Percentiles rank a stretch among this genome's conserved stretches.
These are phyloP conservation scores for Enteromius viviparus DNA, from an alignment of 2,797 vertebrate genomes.

Conservation along the genomic window DNA sequence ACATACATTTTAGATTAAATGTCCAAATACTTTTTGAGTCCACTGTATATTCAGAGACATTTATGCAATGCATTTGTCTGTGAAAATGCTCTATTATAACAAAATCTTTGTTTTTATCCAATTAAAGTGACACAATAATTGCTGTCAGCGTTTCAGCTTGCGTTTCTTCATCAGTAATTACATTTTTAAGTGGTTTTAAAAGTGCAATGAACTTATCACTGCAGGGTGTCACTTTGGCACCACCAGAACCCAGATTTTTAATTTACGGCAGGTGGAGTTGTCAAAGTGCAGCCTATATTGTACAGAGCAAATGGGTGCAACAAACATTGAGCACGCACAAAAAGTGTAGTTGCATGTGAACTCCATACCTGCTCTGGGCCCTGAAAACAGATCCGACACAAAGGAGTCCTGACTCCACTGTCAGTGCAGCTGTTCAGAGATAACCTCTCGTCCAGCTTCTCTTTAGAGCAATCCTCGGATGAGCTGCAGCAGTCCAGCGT, in stretches of 20 bases:
- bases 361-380: conserved; percentile 86
- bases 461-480: conserved; percentile 83
- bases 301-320: neutral
- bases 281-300: neutral
- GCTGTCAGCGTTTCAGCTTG: neutral
- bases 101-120: neutral
- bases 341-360: neutral
- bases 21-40: neutral
- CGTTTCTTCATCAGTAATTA: neutral
- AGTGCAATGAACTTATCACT: neutral
- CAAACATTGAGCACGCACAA: neutral
- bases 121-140: conserved; percentile 11
- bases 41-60: neutral
- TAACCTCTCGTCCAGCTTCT: conserved; percentile 81
- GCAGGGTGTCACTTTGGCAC: neutral
- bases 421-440: conserved; percentile 85
- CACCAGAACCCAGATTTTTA: neutral
- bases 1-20: neutral
- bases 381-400: conserved; percentile 91
- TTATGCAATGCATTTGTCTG: neutral
- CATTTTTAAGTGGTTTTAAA: conserved; percentile 1
- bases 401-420: conserved; percentile 86
- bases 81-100: neutral
- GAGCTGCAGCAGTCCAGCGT: conserved; percentile 78
- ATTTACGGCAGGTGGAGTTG: neutral